Base-by-base conservation (phyloP, 1,140 invertebrate species). In the Pseudomyrmex sp. region DNA sequence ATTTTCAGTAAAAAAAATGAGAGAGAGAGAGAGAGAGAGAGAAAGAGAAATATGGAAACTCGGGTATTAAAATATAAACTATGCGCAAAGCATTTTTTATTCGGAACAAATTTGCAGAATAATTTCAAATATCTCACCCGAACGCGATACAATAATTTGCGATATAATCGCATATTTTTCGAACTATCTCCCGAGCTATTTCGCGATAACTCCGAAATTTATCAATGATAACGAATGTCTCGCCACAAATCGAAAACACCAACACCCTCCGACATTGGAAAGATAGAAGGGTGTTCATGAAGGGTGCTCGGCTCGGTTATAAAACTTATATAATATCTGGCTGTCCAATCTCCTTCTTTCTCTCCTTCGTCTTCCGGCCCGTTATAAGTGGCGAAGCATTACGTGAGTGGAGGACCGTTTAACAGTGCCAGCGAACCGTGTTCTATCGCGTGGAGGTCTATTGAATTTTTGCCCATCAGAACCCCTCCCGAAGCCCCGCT, bases 371-470 rank as follows among this genome's bases (percentile, higher is more conserved):
- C 82, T 89, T 61, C 66, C 52, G 84, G 5, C 50, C 77, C 75
- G 86, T 90, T 90, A 90, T 86, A 82, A 89, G 82, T 80, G 77
- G 86, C 62, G 77, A 73, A 66, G 75, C 79, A 90, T 92, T 88
- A 86, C 77, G 80, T 87, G 88, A 88, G 84, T 88, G 88, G 90
- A 90, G 89, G 87, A 91, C 82, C 92, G 90, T 92, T 92, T 92
- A 92, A 92, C 87, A 89, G 89, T 74, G 85, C 65, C 76, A 86
- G 86, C 86, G 83, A 89, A 83, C 88, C 93, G 92, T 93, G 92
- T 93, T 92, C 91, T 93, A 93, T 93, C 92, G 86, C 89, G 79
- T 85, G 89, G 87, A 85, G 85, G 91, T 91, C 91, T 92, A 93
- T 92, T 92, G 92, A 93, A 93, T 92, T 93, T 92, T 92, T 90